These are phyloP conservation scores for Atlantisia rogersi DNA, from an alignment of 2,113 vertebrate species.

Conservation along the genomic window DNA sequence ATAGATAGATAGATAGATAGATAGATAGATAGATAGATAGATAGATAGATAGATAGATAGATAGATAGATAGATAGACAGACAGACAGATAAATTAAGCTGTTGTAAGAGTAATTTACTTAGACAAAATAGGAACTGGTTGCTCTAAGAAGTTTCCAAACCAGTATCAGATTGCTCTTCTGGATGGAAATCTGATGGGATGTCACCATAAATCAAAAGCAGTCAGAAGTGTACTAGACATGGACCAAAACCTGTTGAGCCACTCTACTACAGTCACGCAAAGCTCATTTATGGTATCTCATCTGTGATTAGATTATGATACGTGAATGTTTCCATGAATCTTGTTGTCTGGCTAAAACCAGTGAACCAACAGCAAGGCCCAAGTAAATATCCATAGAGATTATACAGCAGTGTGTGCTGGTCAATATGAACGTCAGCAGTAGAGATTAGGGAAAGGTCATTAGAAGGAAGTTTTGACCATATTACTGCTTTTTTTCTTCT, in stretches of 20 bases:
- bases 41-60: neutral
- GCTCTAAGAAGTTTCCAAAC: neutral
- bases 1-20: no score
- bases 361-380: neutral
- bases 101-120: neutral
- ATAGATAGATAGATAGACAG: neutral
- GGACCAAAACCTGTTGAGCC: constrained; percentile 31
- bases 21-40: no score
- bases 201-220: neutral
- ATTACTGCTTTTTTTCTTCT: neutral
- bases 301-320: constrained; percentile 31
- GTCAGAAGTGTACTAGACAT: neutral
- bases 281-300: neutral
- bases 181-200: neutral
- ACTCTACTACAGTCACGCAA: constrained; percentile 9
- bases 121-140: neutral
- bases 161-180: neutral
- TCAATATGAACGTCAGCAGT: neutral
- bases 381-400: neutral
- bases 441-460: neutral
- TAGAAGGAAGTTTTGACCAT: neutral
- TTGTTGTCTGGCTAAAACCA: neutral
- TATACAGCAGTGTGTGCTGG: neutral
- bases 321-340: neutral
- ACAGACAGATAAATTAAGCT: neutral